Percentiles rank a stretch among this genome's conserved stretches.
phyloP scores from a whole-genome alignment of 2,113 vertebrate species.

The Rhipidura dahli region DNA sequence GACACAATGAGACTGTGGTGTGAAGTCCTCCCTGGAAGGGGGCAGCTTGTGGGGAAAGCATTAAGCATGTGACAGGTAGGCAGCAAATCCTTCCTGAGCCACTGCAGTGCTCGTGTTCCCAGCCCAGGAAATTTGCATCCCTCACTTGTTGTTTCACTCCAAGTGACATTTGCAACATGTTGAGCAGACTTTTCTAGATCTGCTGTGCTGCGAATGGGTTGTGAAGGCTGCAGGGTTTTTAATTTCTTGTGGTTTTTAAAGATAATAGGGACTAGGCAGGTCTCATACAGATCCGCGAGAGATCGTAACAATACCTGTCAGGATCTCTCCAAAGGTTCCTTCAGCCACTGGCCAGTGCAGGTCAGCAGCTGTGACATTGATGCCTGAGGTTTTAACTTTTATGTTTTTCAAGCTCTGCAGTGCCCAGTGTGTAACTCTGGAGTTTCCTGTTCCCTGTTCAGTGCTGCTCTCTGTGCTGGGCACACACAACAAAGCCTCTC shows the following conservation, averaged over 20 bases:
- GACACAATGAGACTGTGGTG: neutral
- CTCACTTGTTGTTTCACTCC: neutral
- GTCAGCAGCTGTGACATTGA: neutral
- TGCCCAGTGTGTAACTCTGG: too few relatives aligned
- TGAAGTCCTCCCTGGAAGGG: neutral
- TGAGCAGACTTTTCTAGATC: neutral
- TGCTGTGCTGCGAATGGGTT: neutral
- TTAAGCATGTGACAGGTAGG: neutral
- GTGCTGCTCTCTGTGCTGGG: too few relatives aligned
- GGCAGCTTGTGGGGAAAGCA: neutral
- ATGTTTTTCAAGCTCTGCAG: too few relatives aligned
- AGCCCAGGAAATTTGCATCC: neutral
- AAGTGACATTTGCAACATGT: accelerated
- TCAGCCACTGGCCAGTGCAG: neutral
- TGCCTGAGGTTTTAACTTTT: too few relatives aligned
- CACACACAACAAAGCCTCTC: too few relatives aligned
- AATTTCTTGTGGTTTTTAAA: neutral
- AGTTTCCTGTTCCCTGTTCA: too few relatives aligned
- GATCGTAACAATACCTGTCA: neutral
- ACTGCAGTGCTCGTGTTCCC: neutral
- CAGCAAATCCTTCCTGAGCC: accelerated
- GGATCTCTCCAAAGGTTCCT: neutral
- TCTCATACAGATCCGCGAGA: neutral
- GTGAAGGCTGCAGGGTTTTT: neutral
- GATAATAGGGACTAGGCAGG: neutral